Conservation (phyloP, 53 echinoderm and acorn worm species). For the Patiria pectinifera region DNA sequence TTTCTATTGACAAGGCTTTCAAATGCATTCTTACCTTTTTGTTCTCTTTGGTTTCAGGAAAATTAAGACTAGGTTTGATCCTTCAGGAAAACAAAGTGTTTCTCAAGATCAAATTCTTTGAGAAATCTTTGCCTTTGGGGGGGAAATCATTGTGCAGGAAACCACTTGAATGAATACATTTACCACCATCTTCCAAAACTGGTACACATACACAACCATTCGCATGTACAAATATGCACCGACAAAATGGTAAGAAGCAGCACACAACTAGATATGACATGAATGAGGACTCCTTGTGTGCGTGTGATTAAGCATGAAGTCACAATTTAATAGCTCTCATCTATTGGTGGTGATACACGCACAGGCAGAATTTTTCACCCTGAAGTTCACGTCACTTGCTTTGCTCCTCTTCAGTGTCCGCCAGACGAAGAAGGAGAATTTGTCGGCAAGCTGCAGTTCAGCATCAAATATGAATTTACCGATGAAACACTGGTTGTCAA, state of each 20-base stretch:
- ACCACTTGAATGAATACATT: no score
- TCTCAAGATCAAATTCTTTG: no score
- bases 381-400: not conserved
- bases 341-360: not conserved
- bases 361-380: not conserved
- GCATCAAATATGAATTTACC: slow-evolving; percentile 89
- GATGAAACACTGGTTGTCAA: slow-evolving; percentile 89
- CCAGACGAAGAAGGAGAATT: slow-evolving; percentile 66
- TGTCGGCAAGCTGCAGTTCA: slow-evolving; percentile 91
- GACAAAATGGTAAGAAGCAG: not conserved
- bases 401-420: slow-evolving; percentile 8
- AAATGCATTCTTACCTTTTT: no score
- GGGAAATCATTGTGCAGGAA: no score
- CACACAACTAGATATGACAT: not conserved
- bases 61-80: no score
- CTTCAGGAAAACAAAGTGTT: no score
- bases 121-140: no score
- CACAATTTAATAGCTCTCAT: no score
- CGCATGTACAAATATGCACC: not conserved
- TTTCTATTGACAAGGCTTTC: no score
- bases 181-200: not conserved
- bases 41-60: no score
- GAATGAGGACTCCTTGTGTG: no score
- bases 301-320: no score
- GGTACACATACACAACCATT: not conserved